phyloP scores from a whole-genome alignment of 2,797 vertebrate species.

The Acanthurus tractus region DNA sequence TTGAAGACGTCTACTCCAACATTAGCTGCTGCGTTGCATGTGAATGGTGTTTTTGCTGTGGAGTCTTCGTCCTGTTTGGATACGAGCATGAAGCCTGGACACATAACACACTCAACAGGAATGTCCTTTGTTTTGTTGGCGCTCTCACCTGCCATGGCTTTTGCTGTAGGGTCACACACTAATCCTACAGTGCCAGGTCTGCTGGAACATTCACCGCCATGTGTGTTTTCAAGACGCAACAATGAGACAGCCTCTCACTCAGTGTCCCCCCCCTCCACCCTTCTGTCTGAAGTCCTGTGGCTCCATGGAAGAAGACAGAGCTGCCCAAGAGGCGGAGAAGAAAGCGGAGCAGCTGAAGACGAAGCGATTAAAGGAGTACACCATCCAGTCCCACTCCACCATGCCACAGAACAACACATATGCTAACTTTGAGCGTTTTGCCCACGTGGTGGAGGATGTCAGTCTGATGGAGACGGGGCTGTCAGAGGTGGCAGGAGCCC shows the following conservation, averaged over 20 bases:
- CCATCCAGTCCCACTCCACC: conserved; percentile 90
- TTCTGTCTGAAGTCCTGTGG: conserved; percentile 86
- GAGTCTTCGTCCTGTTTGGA: conserved; percentile 65
- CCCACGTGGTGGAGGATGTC: conserved; percentile 87
- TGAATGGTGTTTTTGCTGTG: conserved; percentile 60
- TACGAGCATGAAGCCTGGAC: conserved; percentile 67
- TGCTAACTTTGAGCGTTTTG: conserved; percentile 90
- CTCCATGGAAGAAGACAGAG: conserved; percentile 78
- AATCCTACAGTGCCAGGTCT: conserved; percentile 59
- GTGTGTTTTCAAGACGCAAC: conserved; percentile 69
- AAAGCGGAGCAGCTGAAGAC: conserved; percentile 89
- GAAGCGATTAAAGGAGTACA: conserved; percentile 91
- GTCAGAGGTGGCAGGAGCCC: conserved; percentile 76
- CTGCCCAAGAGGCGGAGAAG: conserved; percentile 70
- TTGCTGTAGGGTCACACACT: conserved; percentile 65
- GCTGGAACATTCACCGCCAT: conserved; percentile 53
- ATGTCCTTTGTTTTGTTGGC: conserved; percentile 52
- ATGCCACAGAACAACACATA: conserved; percentile 93
- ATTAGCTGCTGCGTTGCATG: conserved; percentile 61
- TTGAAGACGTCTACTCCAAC: conserved; percentile 38
- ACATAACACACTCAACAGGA: conserved; percentile 45
- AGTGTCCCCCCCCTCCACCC: conserved; percentile 83
- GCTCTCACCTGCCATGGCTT: conserved; percentile 67
- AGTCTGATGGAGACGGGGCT: conserved; percentile 78
- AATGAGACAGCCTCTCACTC: conserved; percentile 71